A percentile compares a stretch with the other conserved stretches of the same genome.
Evolutionary conservation across 2,797 vertebrate species (phyloP).

Genomic region (Poeciliopsis gracilis): DNA sequence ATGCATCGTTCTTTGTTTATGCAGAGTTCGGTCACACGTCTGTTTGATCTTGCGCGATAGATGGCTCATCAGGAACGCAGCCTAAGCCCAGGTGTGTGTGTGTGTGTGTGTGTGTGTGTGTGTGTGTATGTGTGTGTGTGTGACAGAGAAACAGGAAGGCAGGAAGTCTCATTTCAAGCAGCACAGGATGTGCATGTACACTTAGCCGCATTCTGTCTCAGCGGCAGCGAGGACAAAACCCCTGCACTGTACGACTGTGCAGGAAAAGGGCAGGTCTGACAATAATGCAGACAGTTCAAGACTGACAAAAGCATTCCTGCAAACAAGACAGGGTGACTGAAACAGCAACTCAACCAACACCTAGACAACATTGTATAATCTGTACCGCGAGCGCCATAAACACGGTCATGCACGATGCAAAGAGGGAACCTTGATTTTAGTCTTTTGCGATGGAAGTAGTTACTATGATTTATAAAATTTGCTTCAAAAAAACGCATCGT

Average conservation of each 20-base stretch:
- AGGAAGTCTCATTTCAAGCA: constrained; percentile 70
- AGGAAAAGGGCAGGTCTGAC: constrained; percentile 18
- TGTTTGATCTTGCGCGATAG: constrained; percentile 44
- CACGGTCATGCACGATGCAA: neutral
- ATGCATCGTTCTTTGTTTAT: neutral
- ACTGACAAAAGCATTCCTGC: neutral
- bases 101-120: constrained; percentile 7
- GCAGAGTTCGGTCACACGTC: neutral
- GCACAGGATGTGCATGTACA: constrained; percentile 72
- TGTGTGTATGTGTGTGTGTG: constrained; percentile 1
- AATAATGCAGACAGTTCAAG: neutral
- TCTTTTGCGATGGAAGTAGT: neutral
- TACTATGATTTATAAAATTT: neutral
- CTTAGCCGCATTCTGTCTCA: constrained; percentile 27
- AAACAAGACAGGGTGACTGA: neutral
- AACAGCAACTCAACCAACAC: neutral
- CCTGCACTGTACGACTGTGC: constrained; percentile 18
- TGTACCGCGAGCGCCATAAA: neutral
- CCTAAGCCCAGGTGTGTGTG: constrained; percentile 67
- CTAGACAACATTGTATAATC: too few relatives aligned
- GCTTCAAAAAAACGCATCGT: neutral
- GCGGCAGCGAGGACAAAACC: constrained; percentile 31
- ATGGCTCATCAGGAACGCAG: constrained; percentile 62
- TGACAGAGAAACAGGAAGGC: constrained; percentile 72
- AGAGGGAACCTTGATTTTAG: neutral